These are phyloP conservation scores for Etia nguti DNA, from an alignment of 2,113 vertebrate genomes.

Conservation along the genomic window DNA sequence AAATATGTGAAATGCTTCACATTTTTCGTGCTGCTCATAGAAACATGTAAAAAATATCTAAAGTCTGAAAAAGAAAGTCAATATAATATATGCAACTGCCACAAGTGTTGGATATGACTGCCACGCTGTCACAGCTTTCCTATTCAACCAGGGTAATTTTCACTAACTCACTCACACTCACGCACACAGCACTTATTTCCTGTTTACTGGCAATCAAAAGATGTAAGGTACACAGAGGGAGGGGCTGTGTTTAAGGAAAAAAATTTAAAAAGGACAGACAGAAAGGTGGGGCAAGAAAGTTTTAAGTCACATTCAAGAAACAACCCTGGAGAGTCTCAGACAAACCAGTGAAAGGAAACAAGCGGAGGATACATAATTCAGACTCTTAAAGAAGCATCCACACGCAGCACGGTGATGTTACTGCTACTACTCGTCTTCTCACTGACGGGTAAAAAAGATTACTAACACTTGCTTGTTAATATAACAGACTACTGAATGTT, in stretches of 20 bases:
- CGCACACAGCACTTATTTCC: not conserved
- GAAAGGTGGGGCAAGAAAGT: not conserved
- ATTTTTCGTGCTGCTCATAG: not conserved
- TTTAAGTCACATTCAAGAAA: not conserved
- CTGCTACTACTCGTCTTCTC: not conserved
- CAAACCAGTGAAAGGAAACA: not conserved
- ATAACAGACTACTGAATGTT: rapidly evolving
- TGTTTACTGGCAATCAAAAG: not conserved
- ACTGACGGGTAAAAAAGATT: constrained; percentile 17
- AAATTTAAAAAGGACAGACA: not conserved
- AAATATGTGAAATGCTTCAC: not conserved
- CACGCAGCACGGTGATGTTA: not conserved
- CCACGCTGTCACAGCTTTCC: not conserved
- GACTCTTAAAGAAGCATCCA: not conserved
- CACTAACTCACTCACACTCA: rapidly evolving
- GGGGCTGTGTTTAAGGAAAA: not conserved
- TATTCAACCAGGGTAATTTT: not conserved
- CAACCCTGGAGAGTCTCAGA: not conserved
- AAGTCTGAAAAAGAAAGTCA: not conserved
- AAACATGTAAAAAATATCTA: not conserved
- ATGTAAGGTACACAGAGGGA: not conserved
- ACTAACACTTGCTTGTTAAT: not conserved
- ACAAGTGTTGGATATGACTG: not conserved
- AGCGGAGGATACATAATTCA: not conserved
- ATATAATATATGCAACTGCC: not conserved